These are phyloP conservation scores for Unio delphinus DNA, from an alignment of 2,888 invertebrate genomes.

Conservation along the genomic window DNA sequence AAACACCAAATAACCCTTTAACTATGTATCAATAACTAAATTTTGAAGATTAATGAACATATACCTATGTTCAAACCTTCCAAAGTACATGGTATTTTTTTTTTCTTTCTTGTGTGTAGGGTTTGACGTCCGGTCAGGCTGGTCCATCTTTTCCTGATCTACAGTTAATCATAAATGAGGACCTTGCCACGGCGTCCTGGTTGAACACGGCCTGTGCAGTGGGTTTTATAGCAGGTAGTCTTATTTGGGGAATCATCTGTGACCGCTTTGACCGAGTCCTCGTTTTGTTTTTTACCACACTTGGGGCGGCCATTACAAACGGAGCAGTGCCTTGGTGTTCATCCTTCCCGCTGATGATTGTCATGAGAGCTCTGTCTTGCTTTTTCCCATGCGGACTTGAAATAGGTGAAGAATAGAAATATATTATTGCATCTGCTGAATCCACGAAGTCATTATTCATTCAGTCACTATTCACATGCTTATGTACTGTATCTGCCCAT, in stretches of 20 bases:
- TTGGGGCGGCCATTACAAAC: constrained; percentile 64
- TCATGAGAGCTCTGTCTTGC: constrained; percentile 15
- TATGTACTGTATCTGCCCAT: too few species aligned
- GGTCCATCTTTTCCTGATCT: constrained; percentile 31
- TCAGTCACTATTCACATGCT: too few species aligned
- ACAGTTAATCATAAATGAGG: constrained; percentile 22
- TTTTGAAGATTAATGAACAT: not conserved
- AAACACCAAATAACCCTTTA: too few species aligned
- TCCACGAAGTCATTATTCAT: too few species aligned
- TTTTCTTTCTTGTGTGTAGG: constrained; percentile 9
- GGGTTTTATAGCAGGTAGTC: constrained; percentile 20
- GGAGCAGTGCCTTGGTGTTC: constrained; percentile 67
- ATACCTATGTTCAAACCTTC: too few species aligned
- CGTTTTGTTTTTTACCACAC: constrained; percentile 64
- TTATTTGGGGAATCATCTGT: constrained; percentile 24
- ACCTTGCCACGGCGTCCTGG: constrained; percentile 24
- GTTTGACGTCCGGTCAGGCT: constrained; percentile 31
- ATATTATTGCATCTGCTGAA: not conserved
- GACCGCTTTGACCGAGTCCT: constrained; percentile 54
- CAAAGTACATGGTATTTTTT: not conserved
- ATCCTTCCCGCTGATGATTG: constrained; percentile 51
- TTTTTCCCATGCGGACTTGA: not conserved
- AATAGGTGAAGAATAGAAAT: not conserved
- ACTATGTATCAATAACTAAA: too few species aligned
- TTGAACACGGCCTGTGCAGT: constrained; percentile 31